Evolutionary conservation across 2,888 invertebrate species (phyloP).

Genomic region (Drosophila demipolita): DNA sequence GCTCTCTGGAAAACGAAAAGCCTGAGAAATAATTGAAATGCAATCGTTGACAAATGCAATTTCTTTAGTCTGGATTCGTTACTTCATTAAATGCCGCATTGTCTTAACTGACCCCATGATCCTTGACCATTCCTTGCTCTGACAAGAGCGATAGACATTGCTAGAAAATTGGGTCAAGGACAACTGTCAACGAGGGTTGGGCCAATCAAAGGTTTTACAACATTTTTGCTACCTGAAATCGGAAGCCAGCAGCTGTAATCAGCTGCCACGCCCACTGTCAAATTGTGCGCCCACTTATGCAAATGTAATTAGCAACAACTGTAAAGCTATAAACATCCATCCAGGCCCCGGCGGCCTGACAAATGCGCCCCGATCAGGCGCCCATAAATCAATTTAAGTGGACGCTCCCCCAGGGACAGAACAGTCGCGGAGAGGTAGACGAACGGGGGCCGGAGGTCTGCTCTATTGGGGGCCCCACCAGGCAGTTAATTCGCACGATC

Average conservation of each 20-base stretch:
- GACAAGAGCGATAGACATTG: conserved; percentile 33
- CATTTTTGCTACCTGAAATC: conserved; percentile 37
- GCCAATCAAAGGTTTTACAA: conserved; percentile 8
- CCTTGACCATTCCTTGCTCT: conserved; percentile 49
- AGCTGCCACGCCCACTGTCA: conserved; percentile 60
- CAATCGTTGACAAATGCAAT: conserved; percentile 65
- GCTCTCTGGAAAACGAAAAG: background rate
- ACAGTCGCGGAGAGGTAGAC: background rate
- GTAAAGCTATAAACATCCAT: conserved; percentile 22
- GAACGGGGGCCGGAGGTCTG: background rate
- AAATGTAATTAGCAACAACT: conserved; percentile 67
- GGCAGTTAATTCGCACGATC: conserved; percentile 45
- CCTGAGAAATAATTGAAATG: conserved; percentile 44
- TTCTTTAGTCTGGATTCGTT: conserved; percentile 5
- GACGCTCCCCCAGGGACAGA: conserved; percentile 59
- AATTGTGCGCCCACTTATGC: conserved; percentile 69
- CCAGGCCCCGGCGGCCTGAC: conserved; percentile 48
- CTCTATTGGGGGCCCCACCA: conserved; percentile 4
- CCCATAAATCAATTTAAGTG: conserved; percentile 83
- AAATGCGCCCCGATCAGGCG: conserved; percentile 80
- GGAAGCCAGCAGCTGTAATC: conserved; percentile 15
- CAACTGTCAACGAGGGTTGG: conserved; percentile 55
- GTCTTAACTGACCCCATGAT: conserved; percentile 74
- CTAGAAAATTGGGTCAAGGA: conserved; percentile 64
- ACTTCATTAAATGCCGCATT: conserved; percentile 63